A percentile compares a stretch with the other conserved stretches of the same genome.
Evolutionary conservation across 2,888 invertebrate species (phyloP).

Genomic region (Sphaerophoria taeniata): DNA sequence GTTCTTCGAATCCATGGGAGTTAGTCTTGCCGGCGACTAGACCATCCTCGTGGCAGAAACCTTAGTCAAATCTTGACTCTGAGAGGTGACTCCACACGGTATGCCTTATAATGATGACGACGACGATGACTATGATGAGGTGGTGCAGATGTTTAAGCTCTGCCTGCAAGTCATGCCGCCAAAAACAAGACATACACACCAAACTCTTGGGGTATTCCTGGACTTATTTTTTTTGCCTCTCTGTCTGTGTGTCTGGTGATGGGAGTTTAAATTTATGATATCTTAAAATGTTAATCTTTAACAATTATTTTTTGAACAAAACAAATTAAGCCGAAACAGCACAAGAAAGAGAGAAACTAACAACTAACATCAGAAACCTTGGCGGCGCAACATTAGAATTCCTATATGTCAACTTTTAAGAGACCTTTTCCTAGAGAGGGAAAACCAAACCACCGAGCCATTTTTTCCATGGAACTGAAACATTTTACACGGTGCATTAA

Average conservation of each 20-base stretch:
- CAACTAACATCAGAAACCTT: not conserved
- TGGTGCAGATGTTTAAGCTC: slow-evolving; percentile 63
- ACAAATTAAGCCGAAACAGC: slow-evolving; percentile 73
- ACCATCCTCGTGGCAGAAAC: slow-evolving; percentile 49
- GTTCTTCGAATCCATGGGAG: not conserved
- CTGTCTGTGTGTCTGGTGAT: not conserved
- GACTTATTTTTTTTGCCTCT: not conserved
- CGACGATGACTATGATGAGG: slow-evolving; percentile 57
- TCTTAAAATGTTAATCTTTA: slow-evolving; percentile 74
- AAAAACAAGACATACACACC: slow-evolving; percentile 21
- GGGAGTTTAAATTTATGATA: slow-evolving; percentile 68
- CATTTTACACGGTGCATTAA: slow-evolving; percentile 65
- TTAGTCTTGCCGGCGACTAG: slow-evolving; percentile 36
- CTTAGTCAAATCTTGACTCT: slow-evolving; percentile 42
- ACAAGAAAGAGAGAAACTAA: not conserved
- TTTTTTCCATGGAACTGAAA: slow-evolving; percentile 62
- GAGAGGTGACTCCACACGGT: slow-evolving; percentile 59
- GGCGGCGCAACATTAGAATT: slow-evolving; percentile 53
- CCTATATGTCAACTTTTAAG: slow-evolving; percentile 47
- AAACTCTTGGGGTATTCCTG: slow-evolving; percentile 33
- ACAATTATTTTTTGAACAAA: slow-evolving; percentile 74
- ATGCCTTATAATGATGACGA: slow-evolving; percentile 45
- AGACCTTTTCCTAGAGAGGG: not conserved
- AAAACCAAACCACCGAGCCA: not conserved
- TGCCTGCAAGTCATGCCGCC: slow-evolving; percentile 46